Percentiles rank a stretch among this genome's conserved stretches.
These are phyloP conservation scores for Thera britannica DNA, from an alignment of 2,888 invertebrate species.

Conservation along the genomic window DNA sequence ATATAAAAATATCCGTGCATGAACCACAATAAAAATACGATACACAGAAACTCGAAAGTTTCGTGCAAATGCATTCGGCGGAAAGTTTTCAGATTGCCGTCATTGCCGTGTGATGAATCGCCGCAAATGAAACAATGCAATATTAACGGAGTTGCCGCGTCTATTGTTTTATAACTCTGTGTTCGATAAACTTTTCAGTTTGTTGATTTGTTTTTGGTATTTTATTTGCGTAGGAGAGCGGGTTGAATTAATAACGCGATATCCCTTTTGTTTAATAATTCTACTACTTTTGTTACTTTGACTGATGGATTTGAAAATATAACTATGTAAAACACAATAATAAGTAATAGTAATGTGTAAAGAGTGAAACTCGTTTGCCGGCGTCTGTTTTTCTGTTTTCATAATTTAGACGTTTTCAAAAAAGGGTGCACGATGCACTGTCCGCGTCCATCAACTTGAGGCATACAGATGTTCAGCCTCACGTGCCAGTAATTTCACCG, in stretches of 20 bases:
- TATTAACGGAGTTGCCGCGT: constrained; percentile 51
- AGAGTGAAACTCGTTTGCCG: no score
- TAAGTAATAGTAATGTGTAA: neutral
- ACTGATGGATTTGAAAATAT: neutral
- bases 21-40: constrained; percentile 57
- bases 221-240: constrained; percentile 30
- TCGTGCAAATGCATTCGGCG: constrained; percentile 71
- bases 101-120: constrained; percentile 64
- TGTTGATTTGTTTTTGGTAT: constrained; percentile 44
- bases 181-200: constrained; percentile 52
- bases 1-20: constrained; percentile 46
- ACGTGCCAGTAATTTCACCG: no score
- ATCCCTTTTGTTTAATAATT: neutral
- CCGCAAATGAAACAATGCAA: constrained; percentile 53
- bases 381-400: no score
- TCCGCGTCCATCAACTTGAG: no score
- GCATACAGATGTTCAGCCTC: no score
- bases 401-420: neutral
- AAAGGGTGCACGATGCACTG: no score
- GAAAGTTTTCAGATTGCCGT: constrained; percentile 70
- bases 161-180: constrained; percentile 52
- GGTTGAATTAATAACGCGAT: constrained; percentile 22
- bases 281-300: neutral
- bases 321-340: neutral
- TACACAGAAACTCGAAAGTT: constrained; percentile 59